Evolutionary conservation across 2,797 vertebrate species (phyloP), one percentile per base, ranked within the genome.

Genomic region (Distichodus sexfasciatus): DNA sequence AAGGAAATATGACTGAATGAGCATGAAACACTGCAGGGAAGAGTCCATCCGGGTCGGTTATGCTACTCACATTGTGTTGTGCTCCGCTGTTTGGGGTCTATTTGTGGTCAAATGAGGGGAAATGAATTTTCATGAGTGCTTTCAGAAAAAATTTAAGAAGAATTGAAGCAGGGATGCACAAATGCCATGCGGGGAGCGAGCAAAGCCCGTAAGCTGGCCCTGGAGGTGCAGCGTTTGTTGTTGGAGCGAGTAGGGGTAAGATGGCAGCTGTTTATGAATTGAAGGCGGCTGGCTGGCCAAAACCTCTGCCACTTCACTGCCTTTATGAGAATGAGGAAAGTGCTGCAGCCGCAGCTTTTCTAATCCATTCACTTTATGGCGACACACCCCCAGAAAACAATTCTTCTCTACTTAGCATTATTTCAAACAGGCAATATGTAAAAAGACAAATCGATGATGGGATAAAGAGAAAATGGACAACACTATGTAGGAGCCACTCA

Each of bases 51-150:
- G 33, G 12, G 2, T 9, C 6, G n/a, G 28, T 38, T 60, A 60
- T 60, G 38, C 55, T 10, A 10, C 15, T 54, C 38, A 43, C 57
- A 36, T 60, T 19, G 15, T 60, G 57, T 43, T 36, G n/a, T 60
- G 38, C 57, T 60, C 23, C 17, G n/a, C 3, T 8, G 40, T 60
- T 43, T 35, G n/a, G 57, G 57, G 36, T 60, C 57, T 24, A 60
- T 60, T 43, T 60, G 23, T 11, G 40, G 24, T 60, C 57, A 60
- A 60, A 60, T 60, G 57, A 60, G 10, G 38, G 24, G 38, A 58
- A 60, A 60, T 59, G 9, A 43, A 59, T 59, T 59, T 59, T 43
- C 57, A 60, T 43, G 57, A 60, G 38, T 60, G 41, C 57, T 60
- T 41, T 43, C 38, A 60, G 29, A 60, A 7, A 36, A 43, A 60